Evolutionary conservation across 2,888 invertebrate species (phyloP).

Genomic region (Lamellibrachia satsuma): DNA sequence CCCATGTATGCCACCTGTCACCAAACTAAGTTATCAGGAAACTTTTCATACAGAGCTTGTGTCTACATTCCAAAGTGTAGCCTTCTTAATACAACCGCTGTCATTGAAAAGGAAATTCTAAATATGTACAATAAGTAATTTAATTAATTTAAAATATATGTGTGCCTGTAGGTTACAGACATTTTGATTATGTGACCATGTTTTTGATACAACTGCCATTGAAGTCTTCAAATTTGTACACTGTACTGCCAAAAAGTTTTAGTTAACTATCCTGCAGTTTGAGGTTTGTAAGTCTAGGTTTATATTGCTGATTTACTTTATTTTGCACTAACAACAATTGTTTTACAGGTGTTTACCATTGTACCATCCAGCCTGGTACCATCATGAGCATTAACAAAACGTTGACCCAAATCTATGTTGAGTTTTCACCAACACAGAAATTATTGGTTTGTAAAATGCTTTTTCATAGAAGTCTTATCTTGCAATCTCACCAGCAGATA

Average conservation of each 20-base stretch:
- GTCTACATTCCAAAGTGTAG: neutral
- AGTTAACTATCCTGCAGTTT: too few relatives aligned
- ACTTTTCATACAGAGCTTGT: neutral
- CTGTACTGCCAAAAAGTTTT: too few relatives aligned
- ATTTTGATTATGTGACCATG: neutral
- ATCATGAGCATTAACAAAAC: neutral
- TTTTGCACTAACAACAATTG: neutral
- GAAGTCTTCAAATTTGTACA: too few relatives aligned
- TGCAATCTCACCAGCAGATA: neutral
- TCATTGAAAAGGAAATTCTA: too few relatives aligned
- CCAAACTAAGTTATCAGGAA: neutral
- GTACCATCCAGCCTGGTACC: neutral
- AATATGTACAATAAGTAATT: neutral
- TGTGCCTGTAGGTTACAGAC: neutral
- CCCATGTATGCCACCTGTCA: too few relatives aligned
- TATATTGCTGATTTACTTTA: neutral
- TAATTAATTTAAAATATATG: neutral
- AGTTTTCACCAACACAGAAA: neutral
- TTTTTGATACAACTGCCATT: neutral
- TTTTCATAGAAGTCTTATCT: neutral
- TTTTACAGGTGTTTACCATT: neutral
- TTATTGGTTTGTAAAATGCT: neutral
- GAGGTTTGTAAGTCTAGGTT: neutral
- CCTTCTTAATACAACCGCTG: neutral
- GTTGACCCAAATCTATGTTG: neutral